These are phyloP conservation scores for Sebastes alutus DNA, from an alignment of 2,797 vertebrate genomes.

Conservation along the genomic window DNA sequence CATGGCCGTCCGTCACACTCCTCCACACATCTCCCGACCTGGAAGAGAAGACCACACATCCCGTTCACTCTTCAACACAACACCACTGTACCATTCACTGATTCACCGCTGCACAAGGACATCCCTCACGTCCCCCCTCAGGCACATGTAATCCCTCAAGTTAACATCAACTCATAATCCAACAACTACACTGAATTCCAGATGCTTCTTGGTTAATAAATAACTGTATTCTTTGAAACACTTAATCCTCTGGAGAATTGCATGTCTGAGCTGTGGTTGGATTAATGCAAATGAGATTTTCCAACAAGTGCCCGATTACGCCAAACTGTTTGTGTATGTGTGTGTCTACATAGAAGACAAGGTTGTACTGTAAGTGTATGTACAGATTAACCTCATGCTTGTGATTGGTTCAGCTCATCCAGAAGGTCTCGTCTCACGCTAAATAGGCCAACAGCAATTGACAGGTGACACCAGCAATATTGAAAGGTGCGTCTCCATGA, in stretches of 20 bases:
- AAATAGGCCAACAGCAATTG: conserved; percentile 56
- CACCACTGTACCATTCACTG: conserved; percentile 2
- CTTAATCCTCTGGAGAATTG: conserved; percentile 54
- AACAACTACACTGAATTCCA: conserved; percentile 49
- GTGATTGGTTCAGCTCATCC: conserved; percentile 60
- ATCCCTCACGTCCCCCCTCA: conserved; percentile 34
- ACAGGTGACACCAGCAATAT: conserved; percentile 51
- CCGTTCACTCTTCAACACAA: conserved; percentile 36
- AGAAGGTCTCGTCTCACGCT: conserved; percentile 43
- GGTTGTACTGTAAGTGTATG: conserved; percentile 39
- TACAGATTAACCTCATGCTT: conserved; percentile 63
- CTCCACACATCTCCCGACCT: conserved; percentile 81
- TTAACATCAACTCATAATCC: conserved; percentile 64
- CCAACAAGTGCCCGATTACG: conserved; percentile 22
- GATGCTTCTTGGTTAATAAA: conserved; percentile 60
- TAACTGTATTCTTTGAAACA: conserved; percentile 64
- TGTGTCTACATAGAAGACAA: conserved; percentile 23
- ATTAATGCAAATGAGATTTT: conserved; percentile 56
- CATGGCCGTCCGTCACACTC: conserved; percentile 84
- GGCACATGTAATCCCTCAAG: conserved; percentile 61
- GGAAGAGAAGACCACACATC: conserved; percentile 60
- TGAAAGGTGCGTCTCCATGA: not conserved
- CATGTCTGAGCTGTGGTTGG: conserved; percentile 56
- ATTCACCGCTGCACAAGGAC: conserved; percentile 16
- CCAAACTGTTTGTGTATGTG: not conserved